Evolutionary conservation across 2,888 invertebrate species (phyloP), one percentile per base, ranked within the genome.

Genomic region (Papilio demoleus): DNA sequence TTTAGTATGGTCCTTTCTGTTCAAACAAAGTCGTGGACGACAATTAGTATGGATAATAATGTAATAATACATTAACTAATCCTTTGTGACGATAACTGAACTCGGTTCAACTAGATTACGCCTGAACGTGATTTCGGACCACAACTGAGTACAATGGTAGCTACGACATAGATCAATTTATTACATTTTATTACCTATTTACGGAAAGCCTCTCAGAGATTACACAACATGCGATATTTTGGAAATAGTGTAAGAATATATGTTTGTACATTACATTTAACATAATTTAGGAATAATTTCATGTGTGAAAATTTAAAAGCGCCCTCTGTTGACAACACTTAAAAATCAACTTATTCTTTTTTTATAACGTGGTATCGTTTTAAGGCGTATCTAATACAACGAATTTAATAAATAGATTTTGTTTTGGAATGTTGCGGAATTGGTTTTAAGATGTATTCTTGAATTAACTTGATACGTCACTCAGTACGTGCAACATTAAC

Each of bases 31-130:
- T n/a, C n/a, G n/a, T n/a, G n/a, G n/a, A n/a, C n/a, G n/a, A n/a
- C n/a, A 22, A 47, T 12, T 47, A 42, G 17, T 24, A 24, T 50
- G 14, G 14, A 50, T 3, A n/a, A 6, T 31, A 38, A 36, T 36
- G 8, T 34, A 63, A 50, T 50, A 24, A 14, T 34, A 1, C 24
- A 59, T 27, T 36, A 24, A 47, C 27, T 27, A 38, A 67, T 31
- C 67, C 62, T 67, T 62, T 67, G 62, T 56, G 56, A 53, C 22
- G 31, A 12, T 53, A n/a, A 67, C 56, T 62, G n/a, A n/a, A 62
- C 42, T 42, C 53, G 53, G 34, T 17, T 12, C 27, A 53, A 67
- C 67, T 62, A 8, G 19, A 62, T 67, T 67, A 67, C 61, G 53
- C 22, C 24, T 3, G 62, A 22, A 67, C 67, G 67, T 67, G 67